Conservation (phyloP, 2,113 vertebrate genomes). For the Atrichornis clamosus region DNA sequence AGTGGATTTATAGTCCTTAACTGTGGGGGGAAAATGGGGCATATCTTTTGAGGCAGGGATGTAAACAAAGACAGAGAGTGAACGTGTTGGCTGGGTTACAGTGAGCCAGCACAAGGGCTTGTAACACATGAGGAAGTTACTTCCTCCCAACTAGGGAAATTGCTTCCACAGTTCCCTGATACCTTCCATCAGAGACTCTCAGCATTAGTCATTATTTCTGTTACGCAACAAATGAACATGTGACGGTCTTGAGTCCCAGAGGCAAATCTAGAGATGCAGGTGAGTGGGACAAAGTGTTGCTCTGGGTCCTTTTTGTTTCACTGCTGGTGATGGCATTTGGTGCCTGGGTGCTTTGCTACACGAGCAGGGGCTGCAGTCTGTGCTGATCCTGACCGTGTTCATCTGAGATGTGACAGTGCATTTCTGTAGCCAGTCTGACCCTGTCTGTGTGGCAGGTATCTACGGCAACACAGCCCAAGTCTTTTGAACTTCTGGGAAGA, state of each 20-base stretch:
- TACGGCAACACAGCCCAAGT: not conserved
- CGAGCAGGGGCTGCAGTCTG: rapidly evolving
- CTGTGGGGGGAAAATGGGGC: not conserved
- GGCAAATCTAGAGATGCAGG: not conserved
- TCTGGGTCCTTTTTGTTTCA: not conserved
- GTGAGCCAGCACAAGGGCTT: not conserved
- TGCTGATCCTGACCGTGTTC: not conserved
- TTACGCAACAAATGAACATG: not conserved
- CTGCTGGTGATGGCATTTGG: not conserved
- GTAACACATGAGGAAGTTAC: not conserved
- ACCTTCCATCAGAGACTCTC: not conserved
- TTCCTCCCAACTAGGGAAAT: not conserved
- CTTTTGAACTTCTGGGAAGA: not conserved
- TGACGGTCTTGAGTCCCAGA: not conserved
- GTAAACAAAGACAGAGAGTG: not conserved
- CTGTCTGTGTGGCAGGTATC: not conserved
- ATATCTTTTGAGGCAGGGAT: not conserved
- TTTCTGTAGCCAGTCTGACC: not conserved
- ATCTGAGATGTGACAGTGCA: not conserved
- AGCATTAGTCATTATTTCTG: not conserved
- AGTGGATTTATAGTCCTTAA: constrained; percentile 12
- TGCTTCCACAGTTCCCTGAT: not conserved
- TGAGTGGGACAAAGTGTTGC: not conserved
- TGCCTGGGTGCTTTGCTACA: not conserved
- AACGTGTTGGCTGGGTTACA: not conserved